Base-by-base conservation (phyloP, 2,113 vertebrate genomes). In the Trachemys scripta region DNA sequence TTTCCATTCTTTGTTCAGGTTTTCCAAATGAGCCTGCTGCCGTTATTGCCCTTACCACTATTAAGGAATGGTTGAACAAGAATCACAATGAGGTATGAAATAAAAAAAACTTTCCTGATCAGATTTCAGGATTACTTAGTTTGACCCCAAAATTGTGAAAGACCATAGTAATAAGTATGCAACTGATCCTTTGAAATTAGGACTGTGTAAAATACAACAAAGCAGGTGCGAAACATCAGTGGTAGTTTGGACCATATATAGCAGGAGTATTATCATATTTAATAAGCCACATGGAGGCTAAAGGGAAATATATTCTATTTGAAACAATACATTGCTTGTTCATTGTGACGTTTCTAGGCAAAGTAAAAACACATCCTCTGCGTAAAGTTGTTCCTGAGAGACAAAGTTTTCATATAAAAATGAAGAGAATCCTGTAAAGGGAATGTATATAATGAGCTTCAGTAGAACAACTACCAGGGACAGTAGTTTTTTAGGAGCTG, bases 11-110 rank as follows among this genome's bases (percentile, higher is more conserved):
- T 51, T 94, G 78, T 95, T 79, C 94, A 99, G 99, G 99, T 88
- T 99, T 99, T 95, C 99, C 99, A 85, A 99, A 99, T 56, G 99
- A 99, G 90, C 99, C 99, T 90, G 99, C 99, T 93, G 99, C 99
- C 47, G 93, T 98, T 83, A 99, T 99, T 90, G 99, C 99, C 93
- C 98, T 99, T 95, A 97, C 97, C 75, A 99, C 99, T 69, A 98
- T 98, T 88, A 99, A 99, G 98, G 98, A 98, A 90, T 99, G 99
- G 99, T 97, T 99, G 91, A 98, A 97, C 97, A 99, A 99, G 95
- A 99, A 99, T 96, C 97, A 98, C 88, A 98, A 99, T 83, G 98
- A 99, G 99, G 99, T 99, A 99, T 82, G 98, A 89, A 87, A 65
- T 82, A 69, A 50, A 54, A 25, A 8, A 45, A n/a, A 38, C 80